These are phyloP conservation scores for Serilophus lunatus DNA, from an alignment of 2,113 vertebrate species.

Conservation along the genomic window DNA sequence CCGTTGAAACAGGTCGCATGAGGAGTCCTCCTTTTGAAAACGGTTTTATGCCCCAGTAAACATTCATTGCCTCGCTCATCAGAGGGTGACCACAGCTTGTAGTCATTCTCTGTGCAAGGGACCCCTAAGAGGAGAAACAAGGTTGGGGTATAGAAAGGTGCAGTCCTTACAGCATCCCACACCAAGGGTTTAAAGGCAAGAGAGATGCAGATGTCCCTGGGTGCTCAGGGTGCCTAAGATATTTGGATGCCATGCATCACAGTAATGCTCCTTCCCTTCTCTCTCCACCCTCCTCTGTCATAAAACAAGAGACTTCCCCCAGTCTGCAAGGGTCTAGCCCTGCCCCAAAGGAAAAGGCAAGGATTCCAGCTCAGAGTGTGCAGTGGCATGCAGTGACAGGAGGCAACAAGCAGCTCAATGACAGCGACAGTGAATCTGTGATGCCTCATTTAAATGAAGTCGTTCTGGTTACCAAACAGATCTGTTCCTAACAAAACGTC, in stretches of 20 bases:
- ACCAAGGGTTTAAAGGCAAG: not conserved
- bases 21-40: slow-evolving; percentile 91
- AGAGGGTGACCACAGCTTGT: slow-evolving; percentile 95
- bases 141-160: not conserved
- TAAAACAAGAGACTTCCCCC: accelerated
- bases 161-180: not conserved
- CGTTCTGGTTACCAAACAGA: slow-evolving; percentile 36
- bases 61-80: slow-evolving; percentile 94
- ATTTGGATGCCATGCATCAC: not conserved
- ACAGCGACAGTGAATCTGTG: not conserved
- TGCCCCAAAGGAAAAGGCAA: not conserved
- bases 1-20: slow-evolving; percentile 96
- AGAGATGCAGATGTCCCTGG: not conserved
- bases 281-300: not conserved
- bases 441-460: not conserved
- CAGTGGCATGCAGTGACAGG: not conserved
- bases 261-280: not conserved
- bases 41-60: slow-evolving; percentile 88
- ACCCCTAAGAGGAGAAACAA: slow-evolving; percentile 76
- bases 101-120: slow-evolving; percentile 91
- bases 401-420: not conserved
- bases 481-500: not conserved
- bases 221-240: not conserved
- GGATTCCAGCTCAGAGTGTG: not conserved
- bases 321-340: accelerated